Base-by-base conservation (phyloP, 2,113 vertebrate genomes). In the Clarias macrocephalus region DNA sequence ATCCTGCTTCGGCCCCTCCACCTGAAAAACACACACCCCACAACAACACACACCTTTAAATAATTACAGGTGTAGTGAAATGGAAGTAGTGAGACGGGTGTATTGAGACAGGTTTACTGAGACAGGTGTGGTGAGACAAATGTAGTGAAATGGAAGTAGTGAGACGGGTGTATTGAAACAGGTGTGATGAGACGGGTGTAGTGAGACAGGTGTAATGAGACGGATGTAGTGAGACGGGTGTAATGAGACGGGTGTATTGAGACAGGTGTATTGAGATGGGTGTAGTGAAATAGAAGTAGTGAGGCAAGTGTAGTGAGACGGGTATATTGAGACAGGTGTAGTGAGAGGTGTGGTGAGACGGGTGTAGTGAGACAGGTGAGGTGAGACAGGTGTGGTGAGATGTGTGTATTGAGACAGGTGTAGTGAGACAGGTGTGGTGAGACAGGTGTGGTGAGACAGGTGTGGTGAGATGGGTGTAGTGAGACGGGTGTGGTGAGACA, bases 1-100 rank as follows among this genome's bases (percentile, higher is more conserved):
- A 88, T 96, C 95, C 90, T 95, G 91, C 84, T 92, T 95, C 0
- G 95, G 94, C 21, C 95, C 95, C 87, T 94, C 89, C 77, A 96
- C 93, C 95, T 96, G 80, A 42, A 89, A 87, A 9, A 33, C 79
- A 89, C 48, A 89, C 28, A 88, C 37, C 23, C 80, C 21, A 30
- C 52, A 48, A 82, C 23, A 82, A 25, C 4, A 54, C 33, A 73
- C 65, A 81, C 33, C 76, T 68, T 33, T 48, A 48, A 48, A 48
- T 5, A 48, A 7, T 6, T 48, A 7, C 5, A 48, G 42, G 6
- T 48, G 42, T 48, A 48, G 42, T 48, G 42, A 33, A n/a, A n/a
- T n/a, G n/a, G n/a, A n/a, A n/a, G n/a, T n/a, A 66, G 28, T 73
- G 37, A 30, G 52, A 37, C 3, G 37, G 37, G 3, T 2, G 37